Evolutionary conservation across 2,888 invertebrate species (phyloP).

Genomic region (Apamea sordens): DNA sequence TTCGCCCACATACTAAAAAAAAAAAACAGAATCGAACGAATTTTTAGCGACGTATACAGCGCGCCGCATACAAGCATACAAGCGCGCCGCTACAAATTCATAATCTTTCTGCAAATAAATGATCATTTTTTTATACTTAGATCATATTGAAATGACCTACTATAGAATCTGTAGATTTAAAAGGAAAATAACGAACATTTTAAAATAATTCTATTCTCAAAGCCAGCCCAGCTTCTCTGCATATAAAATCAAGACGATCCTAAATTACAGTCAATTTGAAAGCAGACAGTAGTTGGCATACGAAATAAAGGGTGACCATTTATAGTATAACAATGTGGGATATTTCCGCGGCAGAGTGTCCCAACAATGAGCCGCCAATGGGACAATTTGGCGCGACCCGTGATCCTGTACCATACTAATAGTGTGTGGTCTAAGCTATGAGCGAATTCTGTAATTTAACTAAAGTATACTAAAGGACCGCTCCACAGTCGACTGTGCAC

Average conservation of each 20-base stretch:
- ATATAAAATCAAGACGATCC: constrained; percentile 63
- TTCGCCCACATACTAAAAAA: background rate
- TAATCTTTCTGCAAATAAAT: background rate
- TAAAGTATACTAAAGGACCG: too few species aligned
- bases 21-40: background rate
- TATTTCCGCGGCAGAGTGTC: constrained; percentile 63
- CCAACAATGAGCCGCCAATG: constrained; percentile 80
- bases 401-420: constrained; percentile 67
- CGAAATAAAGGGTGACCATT: constrained; percentile 65
- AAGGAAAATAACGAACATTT: background rate
- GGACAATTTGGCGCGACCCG: constrained; percentile 81
- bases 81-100: too few species aligned
- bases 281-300: constrained; percentile 66
- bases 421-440: constrained; percentile 35
- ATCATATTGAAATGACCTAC: background rate
- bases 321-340: constrained; percentile 68
- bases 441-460: background rate
- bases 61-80: too few species aligned
- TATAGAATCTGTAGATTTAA: background rate
- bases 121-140: background rate
- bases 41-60: too few species aligned
- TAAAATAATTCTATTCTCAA: constrained; percentile 16
- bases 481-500: too few species aligned
- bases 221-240: constrained; percentile 28
- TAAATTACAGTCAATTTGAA: constrained; percentile 68